phyloP scores from a whole-genome alignment of 2,113 vertebrate genomes.

The Semnornis frantzii region DNA sequence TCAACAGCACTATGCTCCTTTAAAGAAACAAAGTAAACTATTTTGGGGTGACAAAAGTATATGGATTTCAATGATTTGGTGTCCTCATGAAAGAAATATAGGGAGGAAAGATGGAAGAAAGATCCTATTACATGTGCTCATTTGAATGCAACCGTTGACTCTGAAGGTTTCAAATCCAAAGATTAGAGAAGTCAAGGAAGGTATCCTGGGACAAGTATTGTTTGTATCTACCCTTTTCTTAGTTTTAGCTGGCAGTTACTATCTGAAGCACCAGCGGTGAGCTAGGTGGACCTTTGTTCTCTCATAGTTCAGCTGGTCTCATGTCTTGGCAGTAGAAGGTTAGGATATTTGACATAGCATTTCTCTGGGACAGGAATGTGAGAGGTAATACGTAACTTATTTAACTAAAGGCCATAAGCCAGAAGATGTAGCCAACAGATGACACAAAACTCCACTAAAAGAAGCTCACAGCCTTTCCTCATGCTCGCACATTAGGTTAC shows the following conservation, averaged over 20 bases:
- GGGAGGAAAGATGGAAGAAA: neutral
- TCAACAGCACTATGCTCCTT: neutral
- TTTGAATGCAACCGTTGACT: neutral
- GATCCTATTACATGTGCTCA: neutral
- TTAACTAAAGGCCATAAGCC: constrained; percentile 13
- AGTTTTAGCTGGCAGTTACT: neutral
- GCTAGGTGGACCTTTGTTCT: constrained; percentile 26
- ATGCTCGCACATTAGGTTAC: rapidly evolving
- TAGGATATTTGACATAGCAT: neutral
- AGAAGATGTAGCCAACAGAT: neutral
- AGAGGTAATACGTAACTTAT: constrained; percentile 38
- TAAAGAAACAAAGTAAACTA: neutral
- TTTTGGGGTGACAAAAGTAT: neutral
- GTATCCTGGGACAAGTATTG: neutral
- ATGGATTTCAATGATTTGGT: neutral
- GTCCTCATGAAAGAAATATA: neutral
- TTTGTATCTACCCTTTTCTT: constrained; percentile 23
- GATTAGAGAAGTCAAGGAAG: neutral
- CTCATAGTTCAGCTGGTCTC: neutral
- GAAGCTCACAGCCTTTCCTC: neutral
- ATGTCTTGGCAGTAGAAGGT: neutral
- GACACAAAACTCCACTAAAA: neutral
- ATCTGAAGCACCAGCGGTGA: neutral
- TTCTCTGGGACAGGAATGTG: neutral
- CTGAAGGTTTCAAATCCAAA: neutral